Conservation (phyloP, 2,797 vertebrate species). For the Pipistrellus pygmaeus region DNA sequence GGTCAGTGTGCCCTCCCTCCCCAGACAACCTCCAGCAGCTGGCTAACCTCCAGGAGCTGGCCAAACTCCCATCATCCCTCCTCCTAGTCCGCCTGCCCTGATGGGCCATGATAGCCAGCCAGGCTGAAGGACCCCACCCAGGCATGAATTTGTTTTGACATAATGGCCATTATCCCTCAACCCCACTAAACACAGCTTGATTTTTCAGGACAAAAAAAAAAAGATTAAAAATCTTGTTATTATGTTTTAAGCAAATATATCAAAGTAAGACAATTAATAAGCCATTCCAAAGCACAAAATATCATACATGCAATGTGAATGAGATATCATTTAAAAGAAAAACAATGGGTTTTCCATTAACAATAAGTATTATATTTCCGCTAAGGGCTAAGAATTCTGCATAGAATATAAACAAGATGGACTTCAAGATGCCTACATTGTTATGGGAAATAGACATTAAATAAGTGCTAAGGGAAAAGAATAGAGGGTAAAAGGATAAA, state of each 20-base stretch:
- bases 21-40: too few relatives aligned
- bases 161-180: not conserved
- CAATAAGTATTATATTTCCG: not conserved
- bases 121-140: too few relatives aligned
- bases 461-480: not conserved
- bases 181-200: not conserved
- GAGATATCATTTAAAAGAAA: not conserved
- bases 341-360: not conserved
- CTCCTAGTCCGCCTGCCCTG: too few relatives aligned
- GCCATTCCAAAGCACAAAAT: not conserved
- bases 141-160: not conserved
- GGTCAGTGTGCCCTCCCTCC: too few relatives aligned
- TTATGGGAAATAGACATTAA: not conserved
- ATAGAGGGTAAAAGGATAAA: not conserved
- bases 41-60: too few relatives aligned
- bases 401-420: not conserved
- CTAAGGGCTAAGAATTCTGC: not conserved
- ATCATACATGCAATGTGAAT: not conserved
- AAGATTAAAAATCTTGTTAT: not conserved
- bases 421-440: not conserved
- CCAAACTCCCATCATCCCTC: too few relatives aligned
- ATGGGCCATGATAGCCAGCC: too few relatives aligned
- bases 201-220: not conserved
- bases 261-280: not conserved
- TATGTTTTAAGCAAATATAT: conserved; percentile 19